Conservation (phyloP, 1,140 invertebrate species). For the Zaprionus ornatus region DNA sequence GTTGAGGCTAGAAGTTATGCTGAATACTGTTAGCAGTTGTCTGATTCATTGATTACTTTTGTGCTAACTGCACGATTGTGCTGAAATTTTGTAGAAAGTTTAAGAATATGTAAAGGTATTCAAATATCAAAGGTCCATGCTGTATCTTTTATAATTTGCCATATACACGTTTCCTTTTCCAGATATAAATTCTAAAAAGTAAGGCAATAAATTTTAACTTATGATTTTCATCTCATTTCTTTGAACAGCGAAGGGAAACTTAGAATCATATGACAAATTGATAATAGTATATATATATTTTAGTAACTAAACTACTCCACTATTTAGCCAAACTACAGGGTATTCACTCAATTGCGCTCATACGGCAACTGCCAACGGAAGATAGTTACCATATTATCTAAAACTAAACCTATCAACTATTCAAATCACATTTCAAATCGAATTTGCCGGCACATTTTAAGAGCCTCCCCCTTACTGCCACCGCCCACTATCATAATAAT, state of each 20-base stretch:
- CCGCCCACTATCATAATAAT: conserved; percentile 6
- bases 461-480: neutral
- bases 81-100: neutral
- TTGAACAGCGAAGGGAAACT: too few species aligned
- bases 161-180: neutral
- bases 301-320: too few species aligned
- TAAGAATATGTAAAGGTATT: neutral
- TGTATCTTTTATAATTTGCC: neutral
- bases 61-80: neutral
- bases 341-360: neutral
- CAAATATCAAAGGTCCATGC: rapidly evolving
- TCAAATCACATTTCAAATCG: conserved; percentile 44
- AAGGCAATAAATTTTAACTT: too few species aligned
- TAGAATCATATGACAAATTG: too few species aligned
- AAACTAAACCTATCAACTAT: conserved; percentile 29
- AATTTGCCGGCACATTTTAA: conserved; percentile 65
- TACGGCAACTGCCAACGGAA: neutral
- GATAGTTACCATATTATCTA: conserved; percentile 18
- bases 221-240: too few species aligned
- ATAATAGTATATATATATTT: too few species aligned
- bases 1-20: neutral
- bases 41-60: neutral
- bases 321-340: neutral
- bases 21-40: neutral
- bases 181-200: too few species aligned